These are phyloP conservation scores for Neofelis nebulosa DNA, from an alignment of 2,113 vertebrate species.

Conservation along the genomic window DNA sequence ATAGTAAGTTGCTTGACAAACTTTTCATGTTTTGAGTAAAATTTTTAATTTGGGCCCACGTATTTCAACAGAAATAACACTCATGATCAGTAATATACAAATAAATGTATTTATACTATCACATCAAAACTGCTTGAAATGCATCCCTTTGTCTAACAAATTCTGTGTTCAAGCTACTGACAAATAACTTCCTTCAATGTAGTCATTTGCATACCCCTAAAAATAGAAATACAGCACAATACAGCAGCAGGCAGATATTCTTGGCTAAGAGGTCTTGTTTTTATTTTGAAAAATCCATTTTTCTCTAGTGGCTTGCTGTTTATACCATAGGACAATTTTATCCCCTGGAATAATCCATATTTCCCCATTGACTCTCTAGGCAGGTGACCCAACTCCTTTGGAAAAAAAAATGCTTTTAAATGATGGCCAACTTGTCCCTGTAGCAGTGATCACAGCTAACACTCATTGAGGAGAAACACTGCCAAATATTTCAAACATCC, in stretches of 20 bases:
- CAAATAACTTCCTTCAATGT: background rate
- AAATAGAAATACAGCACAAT: background rate
- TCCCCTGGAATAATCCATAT: background rate
- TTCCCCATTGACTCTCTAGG: slow-evolving; percentile 24
- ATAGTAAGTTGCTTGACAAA: background rate
- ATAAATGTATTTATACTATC: background rate
- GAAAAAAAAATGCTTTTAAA: background rate
- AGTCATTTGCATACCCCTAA: background rate
- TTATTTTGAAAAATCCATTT: background rate
- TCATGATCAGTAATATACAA: background rate
- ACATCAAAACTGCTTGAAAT: background rate
- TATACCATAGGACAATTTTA: background rate
- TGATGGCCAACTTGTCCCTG: background rate
- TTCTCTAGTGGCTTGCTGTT: background rate
- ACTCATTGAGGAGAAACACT: background rate
- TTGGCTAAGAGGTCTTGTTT: background rate
- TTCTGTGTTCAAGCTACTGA: background rate
- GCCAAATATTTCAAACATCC: slow-evolving; percentile 58
- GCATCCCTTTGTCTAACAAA: background rate
- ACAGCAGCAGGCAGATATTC: background rate
- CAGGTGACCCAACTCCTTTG: background rate
- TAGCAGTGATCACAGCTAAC: background rate
- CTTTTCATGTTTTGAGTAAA: background rate
- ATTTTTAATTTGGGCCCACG: background rate
- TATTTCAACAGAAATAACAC: background rate